phyloP scores from a whole-genome alignment of 2,888 invertebrate genomes.

The Nomada hirtipes region DNA sequence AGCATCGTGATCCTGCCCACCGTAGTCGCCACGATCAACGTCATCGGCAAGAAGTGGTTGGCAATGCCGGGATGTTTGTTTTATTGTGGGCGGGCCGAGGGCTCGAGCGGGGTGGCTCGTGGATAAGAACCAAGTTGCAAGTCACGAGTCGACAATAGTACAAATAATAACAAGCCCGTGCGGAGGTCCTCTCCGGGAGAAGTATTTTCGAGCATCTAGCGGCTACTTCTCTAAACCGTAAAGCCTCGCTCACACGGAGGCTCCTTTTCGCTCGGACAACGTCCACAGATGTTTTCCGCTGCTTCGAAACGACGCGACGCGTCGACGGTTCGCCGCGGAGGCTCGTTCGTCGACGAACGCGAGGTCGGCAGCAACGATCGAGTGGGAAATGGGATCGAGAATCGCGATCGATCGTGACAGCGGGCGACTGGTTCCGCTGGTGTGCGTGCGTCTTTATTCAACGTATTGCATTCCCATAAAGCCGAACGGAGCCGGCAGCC shows the following conservation, averaged over 20 bases:
- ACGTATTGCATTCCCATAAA: constrained; percentile 81
- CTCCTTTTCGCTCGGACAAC: neutral
- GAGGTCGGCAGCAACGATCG: no score
- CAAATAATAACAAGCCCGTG: constrained; percentile 82
- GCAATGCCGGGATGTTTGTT: constrained; percentile 77
- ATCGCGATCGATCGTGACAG: neutral
- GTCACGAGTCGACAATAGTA: constrained; percentile 84
- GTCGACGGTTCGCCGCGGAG: no score
- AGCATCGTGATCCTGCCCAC: constrained; percentile 9
- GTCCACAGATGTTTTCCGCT: neutral
- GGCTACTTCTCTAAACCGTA: constrained; percentile 75
- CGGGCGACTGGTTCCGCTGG: constrained; percentile 30
- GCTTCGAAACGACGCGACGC: neutral
- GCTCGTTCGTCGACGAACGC: neutral
- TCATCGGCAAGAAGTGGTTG: constrained; percentile 54
- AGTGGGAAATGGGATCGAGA: neutral
- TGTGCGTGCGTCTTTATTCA: constrained; percentile 78
- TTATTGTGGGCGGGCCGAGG: constrained; percentile 78
- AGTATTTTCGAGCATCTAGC: constrained; percentile 75
- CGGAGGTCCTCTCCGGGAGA: constrained; percentile 69
- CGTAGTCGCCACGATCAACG: constrained; percentile 34
- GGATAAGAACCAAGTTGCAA: constrained; percentile 78
- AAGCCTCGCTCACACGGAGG: constrained; percentile 72
- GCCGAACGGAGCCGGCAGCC: constrained; percentile 72
- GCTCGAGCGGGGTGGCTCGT: constrained; percentile 65